phyloP scores from a whole-genome alignment of 23 tunicate species.

The Oikopleura albicans region DNA sequence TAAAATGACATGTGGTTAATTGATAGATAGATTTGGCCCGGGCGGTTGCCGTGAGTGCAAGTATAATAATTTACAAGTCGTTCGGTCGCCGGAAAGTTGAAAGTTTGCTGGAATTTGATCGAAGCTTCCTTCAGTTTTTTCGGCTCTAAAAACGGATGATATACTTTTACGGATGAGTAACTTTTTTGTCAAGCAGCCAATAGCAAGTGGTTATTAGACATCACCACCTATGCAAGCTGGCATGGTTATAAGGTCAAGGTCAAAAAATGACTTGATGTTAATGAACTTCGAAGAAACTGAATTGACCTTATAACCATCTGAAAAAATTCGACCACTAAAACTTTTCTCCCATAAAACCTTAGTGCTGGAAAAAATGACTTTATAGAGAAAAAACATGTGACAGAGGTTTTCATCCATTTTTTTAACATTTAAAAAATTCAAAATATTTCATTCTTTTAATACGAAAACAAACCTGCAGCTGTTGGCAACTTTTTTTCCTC shows the following conservation, averaged over 20 bases:
- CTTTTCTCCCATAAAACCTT: no score
- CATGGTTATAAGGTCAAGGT: no score
- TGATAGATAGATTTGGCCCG: constrained; percentile 81
- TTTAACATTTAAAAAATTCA: no score
- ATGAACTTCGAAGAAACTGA: no score
- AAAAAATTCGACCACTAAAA: no score
- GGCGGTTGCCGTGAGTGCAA: constrained; percentile 93
- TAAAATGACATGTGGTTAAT: constrained; percentile 85
- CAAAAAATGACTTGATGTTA: no score
- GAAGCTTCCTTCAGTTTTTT: constrained; percentile 81
- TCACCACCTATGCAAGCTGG: no score
- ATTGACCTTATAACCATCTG: no score
- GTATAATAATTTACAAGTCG: constrained; percentile 90
- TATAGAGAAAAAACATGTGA: background rate
- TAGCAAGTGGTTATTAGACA: background rate
- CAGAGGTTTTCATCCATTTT: background rate
- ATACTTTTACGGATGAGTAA: constrained; percentile 11
- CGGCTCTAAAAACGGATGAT: constrained; percentile 31
- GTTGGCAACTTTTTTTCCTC: background rate
- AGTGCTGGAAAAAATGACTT: no score
- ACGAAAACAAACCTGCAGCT: background rate
- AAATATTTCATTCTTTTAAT: background rate
- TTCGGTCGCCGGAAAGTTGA: constrained; percentile 74
- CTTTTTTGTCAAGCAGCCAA: background rate
- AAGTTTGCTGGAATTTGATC: constrained; percentile 59